Percentiles rank a stretch among this genome's conserved stretches.
Conservation (phyloP, 2,888 invertebrate genomes). For the Cantharis rustica region DNA sequence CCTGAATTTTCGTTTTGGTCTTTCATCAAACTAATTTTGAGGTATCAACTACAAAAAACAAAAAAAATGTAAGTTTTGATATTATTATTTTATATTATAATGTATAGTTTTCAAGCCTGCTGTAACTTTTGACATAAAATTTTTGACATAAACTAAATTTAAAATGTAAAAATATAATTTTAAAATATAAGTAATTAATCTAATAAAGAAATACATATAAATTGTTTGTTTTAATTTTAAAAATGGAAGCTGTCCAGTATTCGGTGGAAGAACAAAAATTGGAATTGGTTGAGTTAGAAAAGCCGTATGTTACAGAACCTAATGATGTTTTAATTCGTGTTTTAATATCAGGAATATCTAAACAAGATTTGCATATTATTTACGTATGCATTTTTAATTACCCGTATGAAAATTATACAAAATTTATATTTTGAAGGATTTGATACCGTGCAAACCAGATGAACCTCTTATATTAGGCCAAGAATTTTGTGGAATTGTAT, state of each 20-base stretch:
- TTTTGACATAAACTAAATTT: not conserved
- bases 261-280: conserved; percentile 57
- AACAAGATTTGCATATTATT: conserved; percentile 73
- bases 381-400: conserved; percentile 57
- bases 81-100: too few relatives aligned
- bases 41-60: conserved; percentile 72
- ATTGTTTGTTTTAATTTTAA: not conserved
- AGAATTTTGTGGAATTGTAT: conserved; percentile 68
- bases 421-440: conserved; percentile 58
- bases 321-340: conserved; percentile 1
- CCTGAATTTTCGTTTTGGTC: conserved; percentile 96
- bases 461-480: conserved; percentile 66
- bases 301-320: conserved; percentile 56
- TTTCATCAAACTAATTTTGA: conserved; percentile 81
- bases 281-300: conserved; percentile 54
- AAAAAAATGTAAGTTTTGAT: not conserved
- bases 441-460: conserved; percentile 65
- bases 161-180: not conserved
- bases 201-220: not conserved
- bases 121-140: not conserved
- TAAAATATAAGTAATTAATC: not conserved
- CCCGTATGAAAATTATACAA: not conserved
- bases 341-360: conserved; percentile 66
- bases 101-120: not conserved
- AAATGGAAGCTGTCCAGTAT: conserved; percentile 66